Base-by-base conservation (phyloP, 2,113 vertebrate species). In the Prochilodus magdalenae region DNA sequence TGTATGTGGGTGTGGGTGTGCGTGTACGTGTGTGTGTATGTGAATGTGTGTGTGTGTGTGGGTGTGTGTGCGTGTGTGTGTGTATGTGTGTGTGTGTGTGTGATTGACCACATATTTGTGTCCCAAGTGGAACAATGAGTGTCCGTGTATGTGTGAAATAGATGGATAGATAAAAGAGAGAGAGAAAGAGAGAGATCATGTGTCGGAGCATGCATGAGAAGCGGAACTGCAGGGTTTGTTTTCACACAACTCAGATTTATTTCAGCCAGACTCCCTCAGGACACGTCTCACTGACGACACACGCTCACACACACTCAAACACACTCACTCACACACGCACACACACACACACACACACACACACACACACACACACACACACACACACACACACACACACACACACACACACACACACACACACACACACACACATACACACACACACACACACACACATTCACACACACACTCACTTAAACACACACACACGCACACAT, bases 201-300 rank as follows among this genome's bases (percentile, higher is more conserved):
- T 87, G 70, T 87, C 75, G 72, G 72, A 73, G 71, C 71, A 73
- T 33, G 70, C 69, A 75, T 71, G 29, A 70, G 51, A 83, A 63
- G 80, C 74, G 80, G 65, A 85, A 79, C 84, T 82, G 40, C 27
- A 63, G 77, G 67, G 65, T 85, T 84, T 63, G 79, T 73, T 91
- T 82, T 44, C 72, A 76, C 60, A 79, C 60, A 79, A 77, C 60
- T 82, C 51, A 79, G 78, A 77, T 80, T 83, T 65, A 66, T 63
- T 77, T 81, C 62, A 76, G 12, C 80, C 76, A 84, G 75, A 79
- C 63, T 75, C 75, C 76, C 82, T 79, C 47, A 82, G 82, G 80
- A 80, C 82, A 79, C 75, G 65, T 66, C 62, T 81, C 30, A 85
- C 53, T 73, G n/a, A 78, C 59, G 26, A 75, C 77, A 83, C 33